Conservation (phyloP, 1,140 invertebrate genomes). For the Asobara japonica region DNA sequence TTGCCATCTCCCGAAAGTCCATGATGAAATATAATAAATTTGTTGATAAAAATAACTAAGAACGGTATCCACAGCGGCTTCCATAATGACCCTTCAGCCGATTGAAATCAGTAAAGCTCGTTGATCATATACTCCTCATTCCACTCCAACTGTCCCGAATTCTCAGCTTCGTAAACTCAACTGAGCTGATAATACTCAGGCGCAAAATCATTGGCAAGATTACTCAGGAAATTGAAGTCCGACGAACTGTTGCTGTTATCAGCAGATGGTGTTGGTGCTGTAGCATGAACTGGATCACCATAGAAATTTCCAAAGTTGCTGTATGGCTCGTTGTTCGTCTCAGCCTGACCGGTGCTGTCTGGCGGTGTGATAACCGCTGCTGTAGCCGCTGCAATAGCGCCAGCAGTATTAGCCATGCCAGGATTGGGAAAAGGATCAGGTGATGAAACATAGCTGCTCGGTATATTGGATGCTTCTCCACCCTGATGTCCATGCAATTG, state of each 20-base stretch:
- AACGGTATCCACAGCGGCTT: no score
- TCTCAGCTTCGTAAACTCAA: constrained; percentile 61
- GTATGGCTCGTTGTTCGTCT: constrained; percentile 71
- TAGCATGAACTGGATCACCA: constrained; percentile 64
- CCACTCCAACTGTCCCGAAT: constrained; percentile 57
- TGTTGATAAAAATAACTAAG: no score
- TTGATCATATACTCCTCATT: constrained; percentile 61
- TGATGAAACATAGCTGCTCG: constrained; percentile 63
- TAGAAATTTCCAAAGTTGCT: constrained; percentile 78
- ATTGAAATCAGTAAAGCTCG: constrained; percentile 57
- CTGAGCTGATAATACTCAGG: constrained; percentile 89
- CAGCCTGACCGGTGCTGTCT: constrained; percentile 67
- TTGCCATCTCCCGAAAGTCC: no score
- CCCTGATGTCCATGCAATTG: constrained; percentile 64
- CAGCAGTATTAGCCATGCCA: constrained; percentile 68
- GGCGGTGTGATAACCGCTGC: constrained; percentile 71
- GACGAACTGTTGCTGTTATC: constrained; percentile 90
- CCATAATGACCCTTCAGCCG: background rate
- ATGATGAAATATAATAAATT: no score
- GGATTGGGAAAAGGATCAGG: constrained; percentile 64
- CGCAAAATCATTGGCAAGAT: constrained; percentile 89
- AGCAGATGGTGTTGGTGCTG: constrained; percentile 66
- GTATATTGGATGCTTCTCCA: constrained; percentile 65
- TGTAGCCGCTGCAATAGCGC: constrained; percentile 68
- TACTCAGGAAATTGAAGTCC: constrained; percentile 91